A percentile compares a stretch with the other conserved stretches of the same genome.
phyloP scores from a whole-genome alignment of 2,113 vertebrate genomes.

The Nasalis larvatus region DNA sequence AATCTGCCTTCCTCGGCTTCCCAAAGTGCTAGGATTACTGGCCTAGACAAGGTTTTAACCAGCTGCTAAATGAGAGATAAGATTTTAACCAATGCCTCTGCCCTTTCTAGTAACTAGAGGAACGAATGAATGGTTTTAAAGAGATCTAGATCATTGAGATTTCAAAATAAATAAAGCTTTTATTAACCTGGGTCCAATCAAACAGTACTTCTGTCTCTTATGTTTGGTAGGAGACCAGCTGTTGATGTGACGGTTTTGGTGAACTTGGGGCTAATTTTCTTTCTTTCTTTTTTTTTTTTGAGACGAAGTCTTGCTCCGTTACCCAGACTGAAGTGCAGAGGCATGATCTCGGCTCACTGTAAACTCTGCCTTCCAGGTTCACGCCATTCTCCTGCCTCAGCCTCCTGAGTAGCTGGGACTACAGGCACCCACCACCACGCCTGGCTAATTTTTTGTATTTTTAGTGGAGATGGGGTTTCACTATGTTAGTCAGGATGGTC shows the following conservation, averaged over 20 bases:
- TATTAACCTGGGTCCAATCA: not conserved
- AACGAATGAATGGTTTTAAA: not conserved
- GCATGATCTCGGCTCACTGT: fast-evolving
- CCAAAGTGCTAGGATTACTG: too few relatives aligned
- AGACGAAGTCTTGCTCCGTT: too few relatives aligned
- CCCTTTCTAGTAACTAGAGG: not conserved
- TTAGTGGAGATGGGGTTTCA: too few relatives aligned
- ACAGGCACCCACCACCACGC: too few relatives aligned
- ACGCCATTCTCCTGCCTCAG: too few relatives aligned
- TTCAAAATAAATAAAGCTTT: not conserved
- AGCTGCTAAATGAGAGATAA: not conserved
- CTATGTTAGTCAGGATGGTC: too few relatives aligned
- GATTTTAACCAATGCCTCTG: not conserved
- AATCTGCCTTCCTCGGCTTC: too few relatives aligned
- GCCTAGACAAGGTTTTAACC: not conserved
- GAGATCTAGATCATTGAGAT: not conserved
- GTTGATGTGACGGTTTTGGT: not conserved
- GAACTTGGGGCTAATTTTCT: not conserved
- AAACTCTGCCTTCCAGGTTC: too few relatives aligned
- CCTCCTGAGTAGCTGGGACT: too few relatives aligned
- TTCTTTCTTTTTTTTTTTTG: too few relatives aligned
- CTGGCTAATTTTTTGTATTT: too few relatives aligned
- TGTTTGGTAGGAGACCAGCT: not conserved
- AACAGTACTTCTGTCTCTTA: not conserved
- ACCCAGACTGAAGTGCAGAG: too few relatives aligned